Conservation (phyloP, 2,888 invertebrate genomes). For the Stictocephala bisonia region DNA sequence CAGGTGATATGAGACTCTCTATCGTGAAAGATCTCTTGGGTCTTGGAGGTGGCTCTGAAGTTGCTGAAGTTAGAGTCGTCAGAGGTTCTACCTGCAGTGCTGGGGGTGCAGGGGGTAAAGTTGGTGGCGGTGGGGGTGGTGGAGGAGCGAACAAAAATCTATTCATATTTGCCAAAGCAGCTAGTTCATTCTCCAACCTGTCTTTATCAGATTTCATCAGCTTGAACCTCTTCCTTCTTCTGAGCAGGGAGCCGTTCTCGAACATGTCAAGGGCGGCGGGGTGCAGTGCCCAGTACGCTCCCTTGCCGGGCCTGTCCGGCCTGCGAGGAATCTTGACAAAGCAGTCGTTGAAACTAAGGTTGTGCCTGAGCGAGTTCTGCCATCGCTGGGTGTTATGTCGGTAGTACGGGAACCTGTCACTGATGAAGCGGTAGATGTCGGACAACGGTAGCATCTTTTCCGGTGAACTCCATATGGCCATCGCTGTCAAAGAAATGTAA, state of each 20-base stretch:
- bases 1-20: constrained; percentile 64
- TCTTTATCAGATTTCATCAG: constrained; percentile 58
- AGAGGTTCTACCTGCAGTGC: not conserved
- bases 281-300: constrained; percentile 87
- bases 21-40: constrained; percentile 59
- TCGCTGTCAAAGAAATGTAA: constrained; percentile 98
- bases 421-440: constrained; percentile 94
- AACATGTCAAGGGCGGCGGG: constrained; percentile 86
- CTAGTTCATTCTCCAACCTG: constrained; percentile 50
- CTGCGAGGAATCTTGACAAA: constrained; percentile 90
- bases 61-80: constrained; percentile 42
- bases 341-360: constrained; percentile 96
- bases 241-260: constrained; percentile 85
- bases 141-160: constrained; percentile 54
- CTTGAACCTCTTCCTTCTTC: constrained; percentile 78
- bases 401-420: constrained; percentile 90
- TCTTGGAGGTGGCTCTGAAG: constrained; percentile 53
- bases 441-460: constrained; percentile 95
- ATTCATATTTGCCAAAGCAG: constrained; percentile 51
- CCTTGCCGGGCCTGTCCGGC: constrained; percentile 84
- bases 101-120: constrained; percentile 37
- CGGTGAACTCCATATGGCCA: constrained; percentile 98
- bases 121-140: constrained; percentile 50
- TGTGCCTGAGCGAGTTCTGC: constrained; percentile 86
- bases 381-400: constrained; percentile 83